These are phyloP conservation scores for Eclectus roratus DNA, from an alignment of 2,113 vertebrate genomes.

Conservation along the genomic window DNA sequence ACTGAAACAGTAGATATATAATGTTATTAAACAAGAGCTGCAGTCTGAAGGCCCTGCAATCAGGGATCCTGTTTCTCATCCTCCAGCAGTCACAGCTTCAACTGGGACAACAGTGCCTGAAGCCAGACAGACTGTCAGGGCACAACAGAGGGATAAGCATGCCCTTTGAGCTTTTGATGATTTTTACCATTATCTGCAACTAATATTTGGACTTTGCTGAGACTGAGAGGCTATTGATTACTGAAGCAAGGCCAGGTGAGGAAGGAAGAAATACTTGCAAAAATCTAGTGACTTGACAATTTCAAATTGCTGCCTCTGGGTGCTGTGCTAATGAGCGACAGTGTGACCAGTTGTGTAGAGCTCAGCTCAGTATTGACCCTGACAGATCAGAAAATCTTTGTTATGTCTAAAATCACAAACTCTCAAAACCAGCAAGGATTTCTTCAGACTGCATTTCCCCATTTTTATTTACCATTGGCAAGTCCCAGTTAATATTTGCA, in stretches of 20 bases:
- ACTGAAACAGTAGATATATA: background rate
- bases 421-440: background rate
- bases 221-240: background rate
- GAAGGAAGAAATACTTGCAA: background rate
- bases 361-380: background rate
- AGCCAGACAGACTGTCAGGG: background rate
- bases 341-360: background rate
- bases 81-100: background rate
- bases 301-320: background rate
- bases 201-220: background rate
- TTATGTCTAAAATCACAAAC: background rate
- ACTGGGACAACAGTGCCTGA: background rate
- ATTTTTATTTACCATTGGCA: background rate
- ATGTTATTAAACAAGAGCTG: background rate
- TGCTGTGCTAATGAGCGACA: background rate
- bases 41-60: background rate
- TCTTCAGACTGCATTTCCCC: background rate
- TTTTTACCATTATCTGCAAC: background rate
- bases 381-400: background rate
- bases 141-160: background rate
- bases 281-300: background rate
- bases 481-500: background rate
- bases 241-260: background rate
- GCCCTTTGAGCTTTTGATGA: background rate
- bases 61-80: background rate